phyloP scores from a whole-genome alignment of 1,140 invertebrate species.

The Brachionus sp. region DNA sequence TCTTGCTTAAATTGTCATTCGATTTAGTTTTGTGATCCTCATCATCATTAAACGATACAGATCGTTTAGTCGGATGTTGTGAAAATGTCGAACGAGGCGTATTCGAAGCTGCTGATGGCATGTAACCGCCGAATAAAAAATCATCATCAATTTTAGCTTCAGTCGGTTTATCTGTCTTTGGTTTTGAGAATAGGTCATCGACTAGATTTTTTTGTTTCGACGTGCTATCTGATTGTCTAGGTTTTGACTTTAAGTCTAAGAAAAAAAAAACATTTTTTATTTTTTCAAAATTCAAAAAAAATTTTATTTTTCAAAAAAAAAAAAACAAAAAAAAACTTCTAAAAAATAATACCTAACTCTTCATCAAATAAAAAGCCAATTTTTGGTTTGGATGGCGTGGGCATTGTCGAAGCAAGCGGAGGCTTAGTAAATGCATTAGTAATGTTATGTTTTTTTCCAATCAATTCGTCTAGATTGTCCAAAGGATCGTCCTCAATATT shows the following conservation, averaged over 20 bases:
- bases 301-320: no score
- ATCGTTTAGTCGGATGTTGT: neutral
- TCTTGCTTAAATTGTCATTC: neutral
- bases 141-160: neutral
- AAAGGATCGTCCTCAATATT: constrained; percentile 13
- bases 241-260: neutral
- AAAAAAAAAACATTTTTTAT: no score
- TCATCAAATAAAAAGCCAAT: constrained; percentile 28
- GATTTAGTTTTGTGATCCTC: neutral
- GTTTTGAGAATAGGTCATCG: constrained; percentile 8
- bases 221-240: neutral
- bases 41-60: constrained; percentile 35
- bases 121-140: constrained; percentile 33
- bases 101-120: neutral
- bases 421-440: constrained; percentile 5
- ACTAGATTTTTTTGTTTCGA: constrained; percentile 22
- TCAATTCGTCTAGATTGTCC: neutral
- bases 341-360: neutral
- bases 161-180: neutral
- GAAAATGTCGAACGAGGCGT: neutral
- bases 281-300: no score
- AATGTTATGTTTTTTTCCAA: constrained; percentile 16
- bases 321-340: no score
- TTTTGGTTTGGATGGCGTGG: neutral
- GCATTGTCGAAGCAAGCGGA: constrained; percentile 15